phyloP scores from a whole-genome alignment of 1,140 invertebrate genomes.

The Lordiphosa collinella region DNA sequence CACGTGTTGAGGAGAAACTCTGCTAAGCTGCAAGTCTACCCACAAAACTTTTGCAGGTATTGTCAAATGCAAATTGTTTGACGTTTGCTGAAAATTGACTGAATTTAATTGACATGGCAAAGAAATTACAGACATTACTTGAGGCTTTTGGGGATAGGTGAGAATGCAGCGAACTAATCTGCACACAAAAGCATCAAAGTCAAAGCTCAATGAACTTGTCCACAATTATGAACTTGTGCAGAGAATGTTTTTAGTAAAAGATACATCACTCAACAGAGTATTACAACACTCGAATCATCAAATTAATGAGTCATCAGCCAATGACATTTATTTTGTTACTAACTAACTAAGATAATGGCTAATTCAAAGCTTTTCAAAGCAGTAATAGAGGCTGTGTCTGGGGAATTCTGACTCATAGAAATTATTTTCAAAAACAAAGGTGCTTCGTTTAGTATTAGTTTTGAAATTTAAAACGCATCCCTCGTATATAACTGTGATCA shows the following conservation, averaged over 20 bases:
- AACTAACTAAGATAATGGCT: too few relatives aligned
- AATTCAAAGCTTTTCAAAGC: too few relatives aligned
- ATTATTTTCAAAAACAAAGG: too few relatives aligned
- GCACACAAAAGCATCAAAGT: slow-evolving; percentile 58
- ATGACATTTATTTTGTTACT: too few relatives aligned
- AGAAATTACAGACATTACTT: slow-evolving; percentile 14
- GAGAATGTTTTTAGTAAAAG: not conserved
- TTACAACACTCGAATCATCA: too few relatives aligned
- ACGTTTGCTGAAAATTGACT: slow-evolving; percentile 46
- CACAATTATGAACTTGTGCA: slow-evolving; percentile 29
- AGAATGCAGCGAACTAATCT: slow-evolving; percentile 56
- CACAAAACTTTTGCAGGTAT: not conserved
- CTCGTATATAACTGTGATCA: slow-evolving; percentile 18
- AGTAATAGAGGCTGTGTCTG: too few relatives aligned
- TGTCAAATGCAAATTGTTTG: slow-evolving; percentile 45
- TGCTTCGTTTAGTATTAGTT: too few relatives aligned
- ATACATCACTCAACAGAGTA: too few relatives aligned
- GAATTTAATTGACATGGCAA: slow-evolving; percentile 62
- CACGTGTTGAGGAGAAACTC: slow-evolving; percentile 3
- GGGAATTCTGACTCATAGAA: too few relatives aligned
- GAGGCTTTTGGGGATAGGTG: slow-evolving; percentile 16
- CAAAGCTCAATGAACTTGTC: slow-evolving; percentile 46
- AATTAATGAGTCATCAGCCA: too few relatives aligned
- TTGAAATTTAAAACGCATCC: too few relatives aligned
- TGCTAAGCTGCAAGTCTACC: not conserved